These are phyloP conservation scores for Blera fallax DNA, from an alignment of 2,888 invertebrate species.

Conservation along the genomic window DNA sequence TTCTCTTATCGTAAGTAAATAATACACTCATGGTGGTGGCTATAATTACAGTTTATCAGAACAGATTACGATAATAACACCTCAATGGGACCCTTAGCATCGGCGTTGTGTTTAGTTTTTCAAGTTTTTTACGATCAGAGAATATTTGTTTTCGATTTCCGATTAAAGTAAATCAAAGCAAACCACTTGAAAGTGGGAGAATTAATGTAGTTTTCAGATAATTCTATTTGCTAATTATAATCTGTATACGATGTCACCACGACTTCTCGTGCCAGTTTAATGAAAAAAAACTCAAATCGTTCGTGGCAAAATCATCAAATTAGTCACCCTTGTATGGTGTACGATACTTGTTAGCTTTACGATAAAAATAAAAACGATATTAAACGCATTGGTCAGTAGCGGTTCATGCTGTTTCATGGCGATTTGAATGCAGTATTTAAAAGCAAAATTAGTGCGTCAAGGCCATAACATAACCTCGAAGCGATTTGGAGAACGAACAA, in stretches of 20 bases:
- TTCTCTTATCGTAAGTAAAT: not conserved
- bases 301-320: too few relatives aligned
- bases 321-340: too few relatives aligned
- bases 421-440: too few relatives aligned
- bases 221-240: not conserved
- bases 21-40: not conserved
- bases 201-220: not conserved
- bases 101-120: not conserved
- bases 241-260: not conserved
- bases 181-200: not conserved
- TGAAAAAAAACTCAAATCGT: too few relatives aligned
- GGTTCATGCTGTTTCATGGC: too few relatives aligned
- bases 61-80: not conserved
- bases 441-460: too few relatives aligned
- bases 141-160: not conserved
- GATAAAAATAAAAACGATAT: too few relatives aligned
- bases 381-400: too few relatives aligned
- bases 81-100: not conserved
- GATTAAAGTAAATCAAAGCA: not conserved
- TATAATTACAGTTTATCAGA: not conserved
- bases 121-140: slow-evolving; percentile 10
- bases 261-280: not conserved
- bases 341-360: too few relatives aligned
- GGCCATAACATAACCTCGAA: too few relatives aligned
- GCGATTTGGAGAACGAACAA: too few relatives aligned